These are phyloP conservation scores for Aphelenchoides besseyi DNA, from an alignment of 1,140 invertebrate genomes.

Conservation along the genomic window DNA sequence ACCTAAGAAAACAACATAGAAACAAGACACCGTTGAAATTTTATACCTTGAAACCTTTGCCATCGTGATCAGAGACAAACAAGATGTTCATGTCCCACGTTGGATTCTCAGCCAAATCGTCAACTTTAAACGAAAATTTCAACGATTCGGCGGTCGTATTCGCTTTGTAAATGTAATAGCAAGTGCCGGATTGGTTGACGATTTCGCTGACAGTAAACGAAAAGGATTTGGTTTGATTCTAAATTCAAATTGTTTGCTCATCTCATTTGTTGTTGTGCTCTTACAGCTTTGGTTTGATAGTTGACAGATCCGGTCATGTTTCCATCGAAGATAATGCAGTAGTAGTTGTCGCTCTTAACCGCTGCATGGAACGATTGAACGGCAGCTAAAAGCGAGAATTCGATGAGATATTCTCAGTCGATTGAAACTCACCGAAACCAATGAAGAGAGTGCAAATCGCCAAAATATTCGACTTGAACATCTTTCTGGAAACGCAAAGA, in stretches of 20 bases:
- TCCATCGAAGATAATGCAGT: conserved; percentile 34
- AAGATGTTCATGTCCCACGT: not conserved
- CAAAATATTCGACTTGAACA: not conserved
- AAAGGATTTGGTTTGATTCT: conserved; percentile 25
- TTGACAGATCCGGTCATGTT: conserved; percentile 33
- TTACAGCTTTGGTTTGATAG: conserved; percentile 24
- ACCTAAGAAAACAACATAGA: too few relatives aligned
- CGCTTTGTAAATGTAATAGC: conserved; percentile 10
- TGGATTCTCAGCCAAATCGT: not conserved
- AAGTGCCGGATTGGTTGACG: conserved; percentile 19
- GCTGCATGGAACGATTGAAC: not conserved
- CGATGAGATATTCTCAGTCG: not conserved
- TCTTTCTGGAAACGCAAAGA: not conserved
- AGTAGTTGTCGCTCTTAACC: not conserved
- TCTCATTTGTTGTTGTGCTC: not conserved
- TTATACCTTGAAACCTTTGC: not conserved
- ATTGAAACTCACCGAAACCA: not conserved
- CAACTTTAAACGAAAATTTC: not conserved
- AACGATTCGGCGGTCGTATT: not conserved
- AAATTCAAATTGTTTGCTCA: not conserved
- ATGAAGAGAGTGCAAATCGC: not conserved
- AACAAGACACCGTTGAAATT: too few relatives aligned
- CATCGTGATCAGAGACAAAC: not conserved
- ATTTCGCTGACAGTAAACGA: conserved; percentile 23
- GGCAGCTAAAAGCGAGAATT: not conserved